phyloP scores from a whole-genome alignment of 2,888 invertebrate species.

The Watsonalla cultraria region DNA sequence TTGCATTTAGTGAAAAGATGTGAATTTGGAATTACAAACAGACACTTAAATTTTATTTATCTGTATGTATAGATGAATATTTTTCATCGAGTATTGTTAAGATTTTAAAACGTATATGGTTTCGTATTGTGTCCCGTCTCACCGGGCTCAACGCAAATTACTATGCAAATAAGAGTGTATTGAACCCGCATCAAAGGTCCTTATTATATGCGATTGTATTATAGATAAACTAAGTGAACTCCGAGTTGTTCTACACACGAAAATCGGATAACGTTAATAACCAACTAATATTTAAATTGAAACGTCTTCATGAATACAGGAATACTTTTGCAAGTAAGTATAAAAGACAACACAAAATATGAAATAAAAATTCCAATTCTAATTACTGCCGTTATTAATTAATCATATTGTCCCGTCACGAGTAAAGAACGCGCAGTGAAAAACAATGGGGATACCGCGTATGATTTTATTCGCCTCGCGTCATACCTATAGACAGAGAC shows the following conservation, averaged over 20 bases:
- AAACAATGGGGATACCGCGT: too few species aligned
- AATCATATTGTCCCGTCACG: too few species aligned
- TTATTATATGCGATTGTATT: constrained; percentile 57
- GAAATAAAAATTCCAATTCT: too few species aligned
- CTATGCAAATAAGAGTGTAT: constrained; percentile 51
- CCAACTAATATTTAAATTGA: constrained; percentile 1
- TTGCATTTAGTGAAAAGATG: too few species aligned
- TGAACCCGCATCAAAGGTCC: constrained; percentile 53
- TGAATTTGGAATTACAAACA: too few species aligned
- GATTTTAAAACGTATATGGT: constrained; percentile 8
- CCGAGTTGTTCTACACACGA: background rate
- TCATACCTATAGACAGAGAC: too few species aligned
- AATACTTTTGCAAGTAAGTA: background rate
- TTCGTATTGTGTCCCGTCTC: constrained; percentile 23
- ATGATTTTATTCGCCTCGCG: too few species aligned
- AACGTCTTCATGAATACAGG: background rate
- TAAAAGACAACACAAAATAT: too few species aligned
- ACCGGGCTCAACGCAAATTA: constrained; percentile 43
- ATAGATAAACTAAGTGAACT: constrained; percentile 30
- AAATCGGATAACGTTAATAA: background rate
- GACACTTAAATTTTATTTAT: too few species aligned
- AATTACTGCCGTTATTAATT: too few species aligned
- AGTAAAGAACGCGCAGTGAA: too few species aligned
- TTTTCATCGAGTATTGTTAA: constrained; percentile 2
- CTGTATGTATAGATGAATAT: too few species aligned